Evolutionary conservation across 2,888 invertebrate species (phyloP).

Genomic region (Lasius platythorax): DNA sequence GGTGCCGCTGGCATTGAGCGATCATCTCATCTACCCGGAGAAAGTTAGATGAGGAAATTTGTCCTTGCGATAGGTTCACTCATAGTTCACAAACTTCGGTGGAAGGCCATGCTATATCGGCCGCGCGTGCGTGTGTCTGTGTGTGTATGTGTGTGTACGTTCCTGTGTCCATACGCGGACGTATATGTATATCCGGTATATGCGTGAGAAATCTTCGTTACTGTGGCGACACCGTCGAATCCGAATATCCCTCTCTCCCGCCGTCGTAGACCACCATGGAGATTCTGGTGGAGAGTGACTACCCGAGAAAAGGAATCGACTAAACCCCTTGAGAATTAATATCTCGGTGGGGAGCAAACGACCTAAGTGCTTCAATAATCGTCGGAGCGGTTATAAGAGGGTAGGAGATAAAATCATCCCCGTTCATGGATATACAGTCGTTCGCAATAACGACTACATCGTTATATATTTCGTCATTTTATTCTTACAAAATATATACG

Average conservation of each 20-base stretch:
- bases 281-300: conserved; percentile 57
- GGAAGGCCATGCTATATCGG: conserved; percentile 46
- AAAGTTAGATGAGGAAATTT: conserved; percentile 86
- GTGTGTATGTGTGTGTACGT: background rate
- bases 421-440: conserved; percentile 16
- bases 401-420: conserved; percentile 57
- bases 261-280: conserved; percentile 32
- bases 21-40: conserved; percentile 84
- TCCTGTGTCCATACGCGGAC: background rate
- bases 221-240: conserved; percentile 52
- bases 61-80: conserved; percentile 84
- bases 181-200: background rate
- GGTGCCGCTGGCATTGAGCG: conserved; percentile 83
- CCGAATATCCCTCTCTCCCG: background rate
- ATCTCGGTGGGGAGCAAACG: conserved; percentile 60
- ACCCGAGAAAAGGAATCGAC: conserved; percentile 64
- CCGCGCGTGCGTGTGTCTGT: conserved; percentile 4
- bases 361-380: conserved; percentile 65
- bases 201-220: conserved; percentile 30
- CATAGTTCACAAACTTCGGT: conserved; percentile 83
- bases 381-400: conserved; percentile 56
- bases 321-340: conserved; percentile 68
- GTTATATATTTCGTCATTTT: conserved; percentile 12
- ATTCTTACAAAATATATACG: background rate
- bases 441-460: background rate